These are phyloP conservation scores for Delichon dasypus DNA, from an alignment of 2,797 vertebrate genomes.

Conservation along the genomic window DNA sequence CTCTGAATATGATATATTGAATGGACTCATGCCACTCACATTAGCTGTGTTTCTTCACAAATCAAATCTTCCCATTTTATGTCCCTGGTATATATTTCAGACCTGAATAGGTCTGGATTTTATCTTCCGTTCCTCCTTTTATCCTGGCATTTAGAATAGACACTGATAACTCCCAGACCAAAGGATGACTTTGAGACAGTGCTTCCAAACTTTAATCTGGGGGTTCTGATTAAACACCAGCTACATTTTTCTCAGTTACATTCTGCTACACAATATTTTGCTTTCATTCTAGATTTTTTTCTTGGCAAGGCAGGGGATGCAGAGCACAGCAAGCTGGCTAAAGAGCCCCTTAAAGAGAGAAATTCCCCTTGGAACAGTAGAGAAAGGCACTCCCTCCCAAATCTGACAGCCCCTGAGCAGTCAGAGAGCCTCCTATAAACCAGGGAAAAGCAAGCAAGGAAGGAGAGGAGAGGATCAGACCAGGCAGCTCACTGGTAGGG, in stretches of 20 bases:
- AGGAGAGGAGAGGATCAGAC: neutral
- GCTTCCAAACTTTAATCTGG: neutral
- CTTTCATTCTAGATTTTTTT: neutral
- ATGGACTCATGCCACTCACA: neutral
- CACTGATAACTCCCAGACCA: neutral
- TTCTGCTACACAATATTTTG: neutral
- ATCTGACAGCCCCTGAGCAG: neutral
- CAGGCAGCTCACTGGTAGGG: neutral
- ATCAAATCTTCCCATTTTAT: neutral
- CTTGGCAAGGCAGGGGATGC: neutral
- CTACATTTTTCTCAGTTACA: neutral
- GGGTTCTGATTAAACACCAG: neutral
- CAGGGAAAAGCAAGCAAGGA: neutral
- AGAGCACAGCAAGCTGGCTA: neutral
- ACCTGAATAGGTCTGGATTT: neutral
- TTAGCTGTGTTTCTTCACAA: neutral
- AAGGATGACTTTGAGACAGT: neutral
- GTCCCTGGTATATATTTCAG: neutral
- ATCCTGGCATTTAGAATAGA: neutral
- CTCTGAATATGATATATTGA: neutral
- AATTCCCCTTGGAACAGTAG: neutral
- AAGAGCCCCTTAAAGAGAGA: neutral
- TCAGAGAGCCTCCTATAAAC: fast-evolving
- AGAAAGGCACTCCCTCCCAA: neutral
- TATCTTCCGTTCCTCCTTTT: neutral